Evolutionary conservation across 2,113 vertebrate species (phyloP), one percentile per base, ranked within the genome.

Genomic region (Calypte anna): DNA sequence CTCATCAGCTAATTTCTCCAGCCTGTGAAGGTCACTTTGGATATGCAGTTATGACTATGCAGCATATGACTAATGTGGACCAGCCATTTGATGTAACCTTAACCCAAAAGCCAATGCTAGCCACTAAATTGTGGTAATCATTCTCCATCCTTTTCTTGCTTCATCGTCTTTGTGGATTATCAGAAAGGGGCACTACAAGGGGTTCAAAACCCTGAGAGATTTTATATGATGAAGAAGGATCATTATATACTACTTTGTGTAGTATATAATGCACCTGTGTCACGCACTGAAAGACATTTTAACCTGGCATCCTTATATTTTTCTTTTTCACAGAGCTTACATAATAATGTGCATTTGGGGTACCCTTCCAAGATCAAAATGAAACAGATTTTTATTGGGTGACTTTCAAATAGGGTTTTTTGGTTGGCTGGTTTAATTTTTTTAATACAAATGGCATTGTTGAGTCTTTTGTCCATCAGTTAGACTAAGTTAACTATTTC

Each of bases 401-500:
- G 30, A 33, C 21, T 78, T 91, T 27, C 10, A 55, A 86, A 81
- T 77, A 51, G 4, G 11, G 22, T 23, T 58, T 40, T 27, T 48
- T 17, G 46, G 46, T 48, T 48, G 46, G 17, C 9, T 48, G 18
- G 16, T 20, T 48, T 7, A 9, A 6, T 19, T 25, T 69, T 28
- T 61, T 72, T 78, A 40, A 40, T 6, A 33, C 20, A 74, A 86
- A 50, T 61, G 13, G 4, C 5, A 23, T 53, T 48, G 4, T 51
- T 82, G 11, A 2, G 30, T 57, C 16, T 9, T 86, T 91, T 74
- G 88, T 20, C 3, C 24, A 72, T 46, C 90, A 20, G 46, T 51
- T 86, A 55, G 38, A 80, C 15, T 51, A 82, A 17, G 24, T 94
- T 68, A 79, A 62, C 10, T 62, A 68, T 94, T 95, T 93, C 88